phyloP scores from a whole-genome alignment of 2,797 vertebrate genomes.

The Dallia pectoralis region DNA sequence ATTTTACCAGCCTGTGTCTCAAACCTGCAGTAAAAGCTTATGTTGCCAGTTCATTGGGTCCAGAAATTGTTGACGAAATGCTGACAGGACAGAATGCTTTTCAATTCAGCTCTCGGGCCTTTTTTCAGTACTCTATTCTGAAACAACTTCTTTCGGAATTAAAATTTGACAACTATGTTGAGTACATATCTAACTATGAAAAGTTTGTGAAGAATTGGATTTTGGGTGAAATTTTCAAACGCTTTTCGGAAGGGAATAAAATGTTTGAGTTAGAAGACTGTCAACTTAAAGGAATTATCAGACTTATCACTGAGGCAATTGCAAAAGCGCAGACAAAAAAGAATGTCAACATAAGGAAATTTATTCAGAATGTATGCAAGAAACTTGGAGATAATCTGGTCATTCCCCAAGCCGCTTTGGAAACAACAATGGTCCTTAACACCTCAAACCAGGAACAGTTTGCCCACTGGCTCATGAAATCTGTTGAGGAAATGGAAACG shows the following conservation, averaged over 20 bases:
- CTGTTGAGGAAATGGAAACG: constrained; percentile 43
- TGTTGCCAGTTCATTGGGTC: constrained; percentile 48
- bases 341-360: constrained; percentile 29
- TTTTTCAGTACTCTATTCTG: constrained; percentile 51
- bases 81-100: not conserved
- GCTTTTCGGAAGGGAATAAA: constrained; percentile 17
- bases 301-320: constrained; percentile 46
- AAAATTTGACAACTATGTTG: not conserved
- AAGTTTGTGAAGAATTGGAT: constrained; percentile 47
- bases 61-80: constrained; percentile 57
- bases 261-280: constrained; percentile 24
- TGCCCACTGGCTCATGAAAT: constrained; percentile 33
- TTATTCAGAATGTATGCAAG: constrained; percentile 52
- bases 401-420: constrained; percentile 52
- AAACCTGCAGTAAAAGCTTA: constrained; percentile 49
- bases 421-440: constrained; percentile 54
- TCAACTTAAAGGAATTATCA: constrained; percentile 30
- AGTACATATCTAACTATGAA: constrained; percentile 36
- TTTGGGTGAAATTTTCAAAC: not conserved
- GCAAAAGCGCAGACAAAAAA: constrained; percentile 19
- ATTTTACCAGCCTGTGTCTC: constrained; percentile 56
- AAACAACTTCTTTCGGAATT: constrained; percentile 39
- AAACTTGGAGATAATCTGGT: constrained; percentile 54
- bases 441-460: constrained; percentile 48
- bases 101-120: constrained; percentile 45